Conservation (phyloP, 2,888 invertebrate genomes). For the Mamestra brassicae region DNA sequence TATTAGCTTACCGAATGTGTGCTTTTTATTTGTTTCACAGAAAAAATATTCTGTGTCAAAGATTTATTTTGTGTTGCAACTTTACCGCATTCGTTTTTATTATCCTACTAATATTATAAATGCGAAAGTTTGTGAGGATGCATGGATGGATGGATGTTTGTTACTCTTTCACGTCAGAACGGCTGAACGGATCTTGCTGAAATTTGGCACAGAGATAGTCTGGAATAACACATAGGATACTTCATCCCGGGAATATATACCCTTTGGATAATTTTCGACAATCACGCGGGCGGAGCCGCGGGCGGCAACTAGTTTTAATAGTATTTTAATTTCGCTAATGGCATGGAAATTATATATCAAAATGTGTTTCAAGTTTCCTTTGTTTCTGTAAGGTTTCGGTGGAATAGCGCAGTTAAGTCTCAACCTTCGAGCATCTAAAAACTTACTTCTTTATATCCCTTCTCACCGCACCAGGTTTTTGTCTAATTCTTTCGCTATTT, state of each 20-base stretch:
- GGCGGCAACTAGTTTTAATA: neutral
- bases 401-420: constrained; percentile 23
- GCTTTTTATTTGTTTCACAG: constrained; percentile 26
- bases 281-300: too few species aligned
- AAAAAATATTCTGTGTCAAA: neutral
- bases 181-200: too few species aligned
- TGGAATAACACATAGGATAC: too few species aligned
- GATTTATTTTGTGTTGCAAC: neutral
- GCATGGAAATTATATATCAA: constrained; percentile 29
- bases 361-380: constrained; percentile 36
- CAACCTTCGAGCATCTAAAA: constrained; percentile 5
- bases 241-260: too few species aligned
- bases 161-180: too few species aligned
- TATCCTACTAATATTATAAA: neutral
- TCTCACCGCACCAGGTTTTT: too few species aligned
- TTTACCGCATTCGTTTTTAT: constrained; percentile 12
- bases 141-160: too few species aligned
- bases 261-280: too few species aligned
- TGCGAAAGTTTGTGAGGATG: too few species aligned
- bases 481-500: too few species aligned
- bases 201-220: too few species aligned
- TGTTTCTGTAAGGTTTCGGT: constrained; percentile 48
- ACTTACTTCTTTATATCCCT: too few species aligned
- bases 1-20: constrained; percentile 70
- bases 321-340: constrained; percentile 29